Percentiles rank a stretch among this genome's conserved stretches.
These are phyloP conservation scores for Mellilla xanthometata DNA, from an alignment of 2,888 invertebrate species.

Conservation along the genomic window DNA sequence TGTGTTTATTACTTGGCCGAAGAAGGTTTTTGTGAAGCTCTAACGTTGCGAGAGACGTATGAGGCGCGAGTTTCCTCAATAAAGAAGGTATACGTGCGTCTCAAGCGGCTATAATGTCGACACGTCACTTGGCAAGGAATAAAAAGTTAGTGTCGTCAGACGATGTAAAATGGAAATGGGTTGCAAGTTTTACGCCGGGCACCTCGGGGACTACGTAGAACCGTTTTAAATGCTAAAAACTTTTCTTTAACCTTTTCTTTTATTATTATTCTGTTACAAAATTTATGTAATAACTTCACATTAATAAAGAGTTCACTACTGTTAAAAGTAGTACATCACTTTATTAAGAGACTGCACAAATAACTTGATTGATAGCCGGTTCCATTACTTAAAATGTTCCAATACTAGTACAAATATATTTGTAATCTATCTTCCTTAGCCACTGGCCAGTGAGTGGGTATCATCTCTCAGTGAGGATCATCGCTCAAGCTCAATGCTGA, in stretches of 20 bases:
- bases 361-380: neutral
- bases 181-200: slow-evolving; percentile 3
- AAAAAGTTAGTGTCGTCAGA: slow-evolving; percentile 11
- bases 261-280: too few species aligned
- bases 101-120: slow-evolving; percentile 8
- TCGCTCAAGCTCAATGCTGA: neutral
- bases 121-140: slow-evolving; percentile 9
- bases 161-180: slow-evolving; percentile 11
- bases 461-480: slow-evolving; percentile 4
- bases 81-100: slow-evolving; percentile 8
- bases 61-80: slow-evolving; percentile 11
- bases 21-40: neutral
- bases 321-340: too few species aligned
- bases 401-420: neutral
- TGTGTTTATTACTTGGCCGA: slow-evolving; percentile 5
- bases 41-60: neutral
- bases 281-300: too few species aligned
- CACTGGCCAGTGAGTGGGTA: neutral
- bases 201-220: neutral
- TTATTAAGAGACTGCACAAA: too few species aligned
- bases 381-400: slow-evolving; percentile 1
- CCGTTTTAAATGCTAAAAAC: slow-evolving; percentile 1
- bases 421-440: slow-evolving; percentile 17
- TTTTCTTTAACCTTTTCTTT: too few species aligned
- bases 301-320: too few species aligned